Evolutionary conservation across 2,113 vertebrate species (phyloP).

Genomic region (Syngnathoides biaculeatus): DNA sequence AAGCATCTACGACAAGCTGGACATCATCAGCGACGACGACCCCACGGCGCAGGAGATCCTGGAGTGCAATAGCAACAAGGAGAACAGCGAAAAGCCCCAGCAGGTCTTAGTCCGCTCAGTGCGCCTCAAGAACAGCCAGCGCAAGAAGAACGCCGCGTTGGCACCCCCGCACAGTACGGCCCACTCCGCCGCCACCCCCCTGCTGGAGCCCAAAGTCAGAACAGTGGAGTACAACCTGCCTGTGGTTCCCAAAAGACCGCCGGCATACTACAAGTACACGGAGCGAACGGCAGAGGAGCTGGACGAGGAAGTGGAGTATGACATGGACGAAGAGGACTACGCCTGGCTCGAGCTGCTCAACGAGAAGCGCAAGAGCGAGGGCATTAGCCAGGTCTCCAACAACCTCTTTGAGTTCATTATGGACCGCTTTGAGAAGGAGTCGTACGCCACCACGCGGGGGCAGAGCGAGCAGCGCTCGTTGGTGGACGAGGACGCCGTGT

Average conservation of each 20-base stretch:
- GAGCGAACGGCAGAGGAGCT: slow-evolving; percentile 92
- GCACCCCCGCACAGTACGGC: slow-evolving; percentile 70
- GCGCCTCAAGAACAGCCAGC: slow-evolving; percentile 86
- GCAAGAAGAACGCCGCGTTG: slow-evolving; percentile 84
- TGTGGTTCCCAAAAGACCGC: slow-evolving; percentile 83
- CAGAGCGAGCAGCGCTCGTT: slow-evolving; percentile 82
- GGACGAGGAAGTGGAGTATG: slow-evolving; percentile 95
- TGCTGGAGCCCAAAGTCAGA: slow-evolving; percentile 86
- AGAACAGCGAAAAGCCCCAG: slow-evolving; percentile 87
- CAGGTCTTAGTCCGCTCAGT: slow-evolving; percentile 84
- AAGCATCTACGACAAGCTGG: slow-evolving; percentile 93
- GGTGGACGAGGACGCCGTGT: slow-evolving; percentile 97
- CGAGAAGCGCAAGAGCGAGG: slow-evolving; percentile 86
- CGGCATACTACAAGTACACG: slow-evolving; percentile 82
- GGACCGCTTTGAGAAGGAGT: slow-evolving; percentile 98
- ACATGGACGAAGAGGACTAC: slow-evolving; percentile 99
- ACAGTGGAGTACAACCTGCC: slow-evolving; percentile 92
- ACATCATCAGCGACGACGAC: slow-evolving; percentile 89
- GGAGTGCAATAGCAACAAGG: slow-evolving; percentile 98
- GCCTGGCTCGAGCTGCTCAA: slow-evolving; percentile 96
- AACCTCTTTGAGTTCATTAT: slow-evolving; percentile 97
- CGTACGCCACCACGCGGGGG: slow-evolving; percentile 84
- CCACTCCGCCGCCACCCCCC: slow-evolving; percentile 51
- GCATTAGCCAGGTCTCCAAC: slow-evolving; percentile 87
- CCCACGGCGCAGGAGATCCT: slow-evolving; percentile 93